These are phyloP conservation scores for Nysson spinosus DNA, from an alignment of 2,888 invertebrate species.

Conservation along the genomic window DNA sequence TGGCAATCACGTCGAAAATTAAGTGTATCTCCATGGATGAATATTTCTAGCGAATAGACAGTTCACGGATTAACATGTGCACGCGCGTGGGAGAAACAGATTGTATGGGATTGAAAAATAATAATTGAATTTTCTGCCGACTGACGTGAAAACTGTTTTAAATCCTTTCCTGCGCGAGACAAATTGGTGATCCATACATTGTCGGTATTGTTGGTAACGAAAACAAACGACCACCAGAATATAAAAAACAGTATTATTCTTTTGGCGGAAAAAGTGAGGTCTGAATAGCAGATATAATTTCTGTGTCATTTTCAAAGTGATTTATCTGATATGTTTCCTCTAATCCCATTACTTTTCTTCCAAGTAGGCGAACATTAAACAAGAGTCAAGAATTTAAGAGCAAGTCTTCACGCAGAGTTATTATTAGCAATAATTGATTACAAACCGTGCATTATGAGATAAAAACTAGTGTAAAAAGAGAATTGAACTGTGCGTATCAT, in stretches of 20 bases:
- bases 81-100: constrained; percentile 21
- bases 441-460: too few relatives aligned
- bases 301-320: not conserved
- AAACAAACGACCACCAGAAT: constrained; percentile 6
- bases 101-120: constrained; percentile 46
- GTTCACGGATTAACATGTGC: constrained; percentile 9
- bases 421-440: too few relatives aligned
- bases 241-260: not conserved
- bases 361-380: too few relatives aligned
- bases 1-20: constrained; percentile 30
- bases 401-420: too few relatives aligned
- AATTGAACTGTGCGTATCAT: too few relatives aligned
- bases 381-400: too few relatives aligned
- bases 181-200: constrained; percentile 33
- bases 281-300: too few relatives aligned
- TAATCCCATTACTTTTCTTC: too few relatives aligned
- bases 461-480: too few relatives aligned
- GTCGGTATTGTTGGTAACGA: not conserved
- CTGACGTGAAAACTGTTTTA: constrained; percentile 41
- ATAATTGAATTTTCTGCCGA: constrained; percentile 45
- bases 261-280: not conserved
- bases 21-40: constrained; percentile 26
- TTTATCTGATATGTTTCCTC: too few relatives aligned
- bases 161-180: constrained; percentile 24
- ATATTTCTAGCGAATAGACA: constrained; percentile 27